Conservation (phyloP, 2,888 invertebrate species). For the Protophormia terraenovae region DNA sequence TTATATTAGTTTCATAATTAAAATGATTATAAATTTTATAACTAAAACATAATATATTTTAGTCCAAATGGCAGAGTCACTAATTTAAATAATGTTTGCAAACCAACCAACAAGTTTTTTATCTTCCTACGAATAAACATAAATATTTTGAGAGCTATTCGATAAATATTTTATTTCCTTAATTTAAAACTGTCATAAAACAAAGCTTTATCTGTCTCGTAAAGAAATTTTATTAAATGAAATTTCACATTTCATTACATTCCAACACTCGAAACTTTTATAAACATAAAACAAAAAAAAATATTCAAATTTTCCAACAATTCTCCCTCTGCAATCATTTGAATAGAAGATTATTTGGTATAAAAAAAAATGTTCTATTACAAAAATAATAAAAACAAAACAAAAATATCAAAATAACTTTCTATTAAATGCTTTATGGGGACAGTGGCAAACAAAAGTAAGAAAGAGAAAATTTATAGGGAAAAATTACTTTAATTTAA, state of each 20-base stretch:
- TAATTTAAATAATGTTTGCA: too few relatives aligned
- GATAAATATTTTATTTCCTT: background rate
- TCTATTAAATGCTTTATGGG: background rate
- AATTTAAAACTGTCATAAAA: slow-evolving; percentile 12
- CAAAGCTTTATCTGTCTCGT: background rate
- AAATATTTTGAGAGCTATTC: background rate
- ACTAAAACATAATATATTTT: too few relatives aligned
- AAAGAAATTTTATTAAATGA: slow-evolving; percentile 25
- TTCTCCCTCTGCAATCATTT: slow-evolving; percentile 16
- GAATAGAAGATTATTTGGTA: background rate
- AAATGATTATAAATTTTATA: too few relatives aligned
- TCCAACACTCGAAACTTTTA: background rate
- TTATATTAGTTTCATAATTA: too few relatives aligned
- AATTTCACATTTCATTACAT: slow-evolving; percentile 29
- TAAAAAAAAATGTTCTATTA: background rate
- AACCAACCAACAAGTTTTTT: background rate
- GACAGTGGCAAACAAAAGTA: background rate
- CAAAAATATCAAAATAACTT: background rate
- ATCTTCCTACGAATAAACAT: background rate
- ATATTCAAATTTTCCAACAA: slow-evolving; percentile 5
- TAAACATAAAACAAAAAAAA: too few relatives aligned
- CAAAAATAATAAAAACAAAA: background rate
- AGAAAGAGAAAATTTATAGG: too few relatives aligned
- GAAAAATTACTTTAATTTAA: background rate
- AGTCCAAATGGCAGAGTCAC: too few relatives aligned